Conservation (phyloP, 2,113 vertebrate species). For the Tachycineta bicolor region DNA sequence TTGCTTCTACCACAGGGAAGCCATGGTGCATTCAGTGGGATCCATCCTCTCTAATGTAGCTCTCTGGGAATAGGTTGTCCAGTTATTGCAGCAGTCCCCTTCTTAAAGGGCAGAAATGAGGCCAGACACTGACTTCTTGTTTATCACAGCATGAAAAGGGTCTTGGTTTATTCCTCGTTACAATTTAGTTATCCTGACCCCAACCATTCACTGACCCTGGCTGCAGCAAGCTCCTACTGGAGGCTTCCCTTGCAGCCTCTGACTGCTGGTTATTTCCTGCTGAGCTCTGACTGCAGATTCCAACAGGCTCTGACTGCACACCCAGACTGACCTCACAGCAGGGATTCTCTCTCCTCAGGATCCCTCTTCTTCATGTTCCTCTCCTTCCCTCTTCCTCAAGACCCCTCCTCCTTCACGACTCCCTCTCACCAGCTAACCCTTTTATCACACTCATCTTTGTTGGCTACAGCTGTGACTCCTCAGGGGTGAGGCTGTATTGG, state of each 20-base stretch:
- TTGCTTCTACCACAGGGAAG: not conserved
- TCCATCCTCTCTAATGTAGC: not conserved
- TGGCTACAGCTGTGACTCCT: not conserved
- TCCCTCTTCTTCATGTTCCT: not conserved
- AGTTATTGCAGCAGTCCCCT: not conserved
- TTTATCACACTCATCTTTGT: not conserved
- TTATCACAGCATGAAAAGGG: not conserved
- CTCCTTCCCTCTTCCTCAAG: not conserved
- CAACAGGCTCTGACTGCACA: not conserved
- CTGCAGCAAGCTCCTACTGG: not conserved
- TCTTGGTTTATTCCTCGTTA: not conserved
- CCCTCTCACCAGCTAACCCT: too few species aligned
- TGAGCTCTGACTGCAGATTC: not conserved
- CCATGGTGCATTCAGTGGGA: not conserved
- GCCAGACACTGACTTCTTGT: not conserved
- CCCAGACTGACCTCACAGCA: not conserved
- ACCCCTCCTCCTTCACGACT: not conserved
- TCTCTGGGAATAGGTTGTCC: not conserved
- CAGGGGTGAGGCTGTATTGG: not conserved
- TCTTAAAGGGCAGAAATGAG: not conserved
- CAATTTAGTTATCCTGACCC: not conserved
- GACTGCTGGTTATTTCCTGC: not conserved
- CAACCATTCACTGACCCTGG: not conserved
- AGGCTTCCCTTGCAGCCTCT: not conserved
- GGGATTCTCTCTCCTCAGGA: not conserved